A percentile compares a stretch with the other conserved stretches of the same genome.
Evolutionary conservation across 2,888 invertebrate genomes (phyloP).

Genomic region (Gari tellinella): DNA sequence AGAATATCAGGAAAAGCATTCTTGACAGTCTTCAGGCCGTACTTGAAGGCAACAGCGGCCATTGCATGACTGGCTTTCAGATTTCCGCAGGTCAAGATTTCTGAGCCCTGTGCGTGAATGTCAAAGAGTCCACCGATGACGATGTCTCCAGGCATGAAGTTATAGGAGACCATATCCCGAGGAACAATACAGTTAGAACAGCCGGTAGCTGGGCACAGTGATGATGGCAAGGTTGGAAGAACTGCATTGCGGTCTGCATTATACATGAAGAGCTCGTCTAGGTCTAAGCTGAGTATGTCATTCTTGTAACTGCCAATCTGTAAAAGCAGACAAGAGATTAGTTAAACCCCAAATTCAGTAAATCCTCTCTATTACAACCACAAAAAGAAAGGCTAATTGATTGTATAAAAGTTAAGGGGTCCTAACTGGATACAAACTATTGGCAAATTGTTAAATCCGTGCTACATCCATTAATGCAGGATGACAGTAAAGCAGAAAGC

Average conservation of each 20-base stretch:
- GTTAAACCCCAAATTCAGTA: background rate
- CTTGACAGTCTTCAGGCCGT: conserved; percentile 63
- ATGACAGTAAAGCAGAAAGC: too few relatives aligned
- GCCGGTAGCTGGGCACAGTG: conserved; percentile 67
- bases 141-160: conserved; percentile 72
- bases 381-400: too few relatives aligned
- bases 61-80: conserved; percentile 56
- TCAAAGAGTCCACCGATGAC: conserved; percentile 73
- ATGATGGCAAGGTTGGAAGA: conserved; percentile 55
- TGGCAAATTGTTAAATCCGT: too few relatives aligned
- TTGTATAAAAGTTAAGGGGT: background rate
- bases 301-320: conserved; percentile 71
- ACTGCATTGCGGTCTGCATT: conserved; percentile 36
- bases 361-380: background rate
- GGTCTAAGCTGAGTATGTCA: conserved; percentile 49
- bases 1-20: conserved; percentile 54
- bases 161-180: conserved; percentile 45
- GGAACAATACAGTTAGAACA: conserved; percentile 71
- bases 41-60: conserved; percentile 74
- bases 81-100: conserved; percentile 70
- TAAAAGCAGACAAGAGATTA: conserved; percentile 12
- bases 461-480: too few relatives aligned
- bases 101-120: conserved; percentile 64
- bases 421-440: too few relatives aligned
- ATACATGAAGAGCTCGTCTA: conserved; percentile 61